A percentile compares a stretch with the other conserved stretches of the same genome.
Conservation (phyloP, 37 sponge, comb jelly and placozoan genomes). For the Hexactinellida sp. region DNA sequence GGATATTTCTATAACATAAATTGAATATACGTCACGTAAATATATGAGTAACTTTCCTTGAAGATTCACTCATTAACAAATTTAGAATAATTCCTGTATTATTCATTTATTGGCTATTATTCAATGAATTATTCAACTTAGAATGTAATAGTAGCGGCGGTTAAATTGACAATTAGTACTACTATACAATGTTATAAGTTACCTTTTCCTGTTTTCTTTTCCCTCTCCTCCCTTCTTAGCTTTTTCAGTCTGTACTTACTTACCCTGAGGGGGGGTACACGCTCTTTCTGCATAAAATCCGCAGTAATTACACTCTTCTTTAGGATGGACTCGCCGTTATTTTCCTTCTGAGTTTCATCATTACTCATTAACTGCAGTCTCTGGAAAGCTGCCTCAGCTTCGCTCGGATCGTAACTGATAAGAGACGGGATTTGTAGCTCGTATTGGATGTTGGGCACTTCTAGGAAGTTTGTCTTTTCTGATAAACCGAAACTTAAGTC, state of each 20-base stretch:
- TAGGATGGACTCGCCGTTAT: conserved; percentile 16
- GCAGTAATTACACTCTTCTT: conserved; percentile 52
- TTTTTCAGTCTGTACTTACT: conserved; percentile 23
- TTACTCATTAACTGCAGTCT: conserved; percentile 7
- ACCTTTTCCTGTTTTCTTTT: conserved; percentile 35
- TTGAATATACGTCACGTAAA: no score
- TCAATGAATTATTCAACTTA: no score
- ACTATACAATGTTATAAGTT: no score
- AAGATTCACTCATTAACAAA: no score
- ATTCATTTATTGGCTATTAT: no score
- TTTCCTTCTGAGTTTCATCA: not conserved
- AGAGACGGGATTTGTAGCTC: not conserved
- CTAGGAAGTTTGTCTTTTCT: not conserved
- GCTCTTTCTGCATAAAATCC: conserved; percentile 46
- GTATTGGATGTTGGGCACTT: conserved; percentile 10
- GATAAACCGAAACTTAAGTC: not conserved
- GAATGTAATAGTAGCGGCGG: no score
- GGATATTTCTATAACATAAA: no score
- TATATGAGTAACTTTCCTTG: no score
- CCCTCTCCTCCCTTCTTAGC: conserved; percentile 37
- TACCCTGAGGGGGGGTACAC: conserved; percentile 29
- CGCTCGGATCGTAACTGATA: not conserved
- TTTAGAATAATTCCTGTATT: no score
- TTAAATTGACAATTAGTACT: no score
- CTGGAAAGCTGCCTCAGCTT: not conserved